Conservation (phyloP, 2,797 vertebrate genomes). For the Arctocebus calabarensis region DNA sequence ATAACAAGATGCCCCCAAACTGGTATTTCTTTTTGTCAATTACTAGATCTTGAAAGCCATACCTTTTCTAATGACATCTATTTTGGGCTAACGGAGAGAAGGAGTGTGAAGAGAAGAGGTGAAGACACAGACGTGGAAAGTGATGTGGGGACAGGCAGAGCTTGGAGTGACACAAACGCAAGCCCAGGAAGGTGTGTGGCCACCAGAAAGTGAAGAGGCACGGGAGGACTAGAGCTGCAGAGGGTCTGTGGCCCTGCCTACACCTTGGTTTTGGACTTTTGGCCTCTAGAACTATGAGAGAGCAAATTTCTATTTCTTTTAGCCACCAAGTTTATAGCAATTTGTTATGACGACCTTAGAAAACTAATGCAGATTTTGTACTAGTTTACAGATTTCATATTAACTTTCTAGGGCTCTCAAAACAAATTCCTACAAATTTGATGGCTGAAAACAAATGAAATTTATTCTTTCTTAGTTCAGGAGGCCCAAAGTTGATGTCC, state of each 20-base stretch:
- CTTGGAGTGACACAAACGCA: neutral
- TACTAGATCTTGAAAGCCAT: slow-evolving; percentile 9
- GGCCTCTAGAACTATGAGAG: neutral
- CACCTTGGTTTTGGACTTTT: neutral
- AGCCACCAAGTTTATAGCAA: neutral
- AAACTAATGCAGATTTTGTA: neutral
- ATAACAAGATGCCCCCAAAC: neutral
- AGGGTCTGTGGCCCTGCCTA: neutral
- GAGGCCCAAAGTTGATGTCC: neutral
- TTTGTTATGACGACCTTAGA: neutral
- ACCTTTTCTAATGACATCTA: neutral
- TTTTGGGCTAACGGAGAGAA: neutral
- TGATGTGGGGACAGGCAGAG: neutral
- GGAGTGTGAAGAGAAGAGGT: neutral
- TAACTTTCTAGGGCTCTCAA: neutral
- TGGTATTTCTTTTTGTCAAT: neutral
- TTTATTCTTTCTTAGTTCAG: neutral
- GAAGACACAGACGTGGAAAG: neutral
- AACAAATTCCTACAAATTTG: neutral
- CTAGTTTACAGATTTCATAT: neutral
- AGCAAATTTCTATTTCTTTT: neutral
- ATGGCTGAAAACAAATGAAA: neutral
- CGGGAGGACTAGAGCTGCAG: neutral
- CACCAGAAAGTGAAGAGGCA: neutral
- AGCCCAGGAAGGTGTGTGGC: neutral